phyloP scores from a whole-genome alignment of 1,140 invertebrate genomes.

The Drosophila persimilis region DNA sequence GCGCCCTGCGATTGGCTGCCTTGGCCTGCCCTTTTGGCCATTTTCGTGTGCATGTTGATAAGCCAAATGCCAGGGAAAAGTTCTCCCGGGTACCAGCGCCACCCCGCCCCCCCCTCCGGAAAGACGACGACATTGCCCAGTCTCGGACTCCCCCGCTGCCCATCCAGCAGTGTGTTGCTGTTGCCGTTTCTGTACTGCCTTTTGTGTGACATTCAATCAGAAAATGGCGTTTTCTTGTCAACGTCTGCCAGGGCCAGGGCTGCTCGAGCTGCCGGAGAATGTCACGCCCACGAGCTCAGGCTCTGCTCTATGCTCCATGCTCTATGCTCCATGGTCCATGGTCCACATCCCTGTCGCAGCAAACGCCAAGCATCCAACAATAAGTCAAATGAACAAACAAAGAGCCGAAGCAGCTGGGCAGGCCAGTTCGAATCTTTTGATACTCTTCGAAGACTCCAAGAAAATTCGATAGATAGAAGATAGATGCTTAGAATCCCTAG shows the following conservation, averaged over 20 bases:
- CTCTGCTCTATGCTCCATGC: conserved; percentile 8
- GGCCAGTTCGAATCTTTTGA: conserved; percentile 22
- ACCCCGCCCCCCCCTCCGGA: conserved; percentile 11
- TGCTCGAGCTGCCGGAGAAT: conserved; percentile 34
- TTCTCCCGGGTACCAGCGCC: conserved; percentile 6
- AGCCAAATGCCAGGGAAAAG: conserved; percentile 67
- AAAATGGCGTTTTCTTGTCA: conserved; percentile 82
- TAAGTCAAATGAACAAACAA: conserved; percentile 77
- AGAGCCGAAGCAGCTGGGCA: conserved; percentile 19
- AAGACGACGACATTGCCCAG: conserved; percentile 29
- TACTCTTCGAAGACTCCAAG: conserved; percentile 23
- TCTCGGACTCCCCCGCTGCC: conserved; percentile 16
- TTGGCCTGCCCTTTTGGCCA: conserved; percentile 76
- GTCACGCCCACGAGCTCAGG: conserved; percentile 58
- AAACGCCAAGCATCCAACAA: conserved; percentile 66
- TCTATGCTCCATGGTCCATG: too few species aligned
- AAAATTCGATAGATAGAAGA: too few species aligned
- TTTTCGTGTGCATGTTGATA: conserved; percentile 75
- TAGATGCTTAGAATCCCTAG: too few species aligned
- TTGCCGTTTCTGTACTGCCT: conserved; percentile 2
- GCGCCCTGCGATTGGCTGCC: conserved; percentile 70
- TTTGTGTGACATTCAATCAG: conserved; percentile 82
- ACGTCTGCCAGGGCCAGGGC: conserved; percentile 64
- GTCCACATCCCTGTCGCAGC: conserved; percentile 57
- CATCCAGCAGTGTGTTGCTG: conserved; percentile 3